Conservation (phyloP, 2,113 vertebrate genomes). For the Hippoglossus stenolepis region DNA sequence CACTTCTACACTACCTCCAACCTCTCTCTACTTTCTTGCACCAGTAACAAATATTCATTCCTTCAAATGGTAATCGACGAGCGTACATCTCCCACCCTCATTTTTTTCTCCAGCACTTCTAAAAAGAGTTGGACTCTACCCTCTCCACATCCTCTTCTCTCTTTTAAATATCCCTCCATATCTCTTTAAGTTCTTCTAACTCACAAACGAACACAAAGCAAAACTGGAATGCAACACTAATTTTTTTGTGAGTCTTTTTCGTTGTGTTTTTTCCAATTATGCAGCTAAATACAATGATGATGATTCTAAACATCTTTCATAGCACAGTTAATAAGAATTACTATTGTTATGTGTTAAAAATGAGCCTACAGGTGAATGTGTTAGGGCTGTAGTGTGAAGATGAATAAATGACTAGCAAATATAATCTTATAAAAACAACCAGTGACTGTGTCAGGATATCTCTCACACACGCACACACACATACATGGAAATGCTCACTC, state of each 20-base stretch:
- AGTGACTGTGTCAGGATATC: conserved; percentile 39
- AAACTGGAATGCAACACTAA: conserved; percentile 50
- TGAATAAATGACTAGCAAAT: conserved; percentile 35
- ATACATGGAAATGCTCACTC: conserved; percentile 6
- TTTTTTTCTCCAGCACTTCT: neutral
- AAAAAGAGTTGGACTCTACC: neutral
- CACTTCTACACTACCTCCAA: neutral
- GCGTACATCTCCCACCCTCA: neutral
- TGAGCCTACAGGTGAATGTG: conserved; percentile 3
- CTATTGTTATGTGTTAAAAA: conserved; percentile 29
- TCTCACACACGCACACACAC: conserved; percentile 15
- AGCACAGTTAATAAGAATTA: neutral
- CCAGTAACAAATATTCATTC: conserved; percentile 17
- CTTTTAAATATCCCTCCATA: neutral
- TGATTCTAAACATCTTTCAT: conserved; percentile 12
- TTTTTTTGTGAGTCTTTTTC: conserved; percentile 61
- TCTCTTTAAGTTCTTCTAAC: neutral
- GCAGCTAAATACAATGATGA: conserved; percentile 25
- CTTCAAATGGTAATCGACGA: neutral
- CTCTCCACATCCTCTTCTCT: neutral
- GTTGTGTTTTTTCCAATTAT: conserved; percentile 46
- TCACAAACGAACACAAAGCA: conserved; percentile 1
- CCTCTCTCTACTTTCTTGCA: neutral
- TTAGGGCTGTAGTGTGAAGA: conserved; percentile 51
- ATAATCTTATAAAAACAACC: conserved; percentile 34